Conservation (phyloP, 2,113 vertebrate species). For the Marmota monax region DNA sequence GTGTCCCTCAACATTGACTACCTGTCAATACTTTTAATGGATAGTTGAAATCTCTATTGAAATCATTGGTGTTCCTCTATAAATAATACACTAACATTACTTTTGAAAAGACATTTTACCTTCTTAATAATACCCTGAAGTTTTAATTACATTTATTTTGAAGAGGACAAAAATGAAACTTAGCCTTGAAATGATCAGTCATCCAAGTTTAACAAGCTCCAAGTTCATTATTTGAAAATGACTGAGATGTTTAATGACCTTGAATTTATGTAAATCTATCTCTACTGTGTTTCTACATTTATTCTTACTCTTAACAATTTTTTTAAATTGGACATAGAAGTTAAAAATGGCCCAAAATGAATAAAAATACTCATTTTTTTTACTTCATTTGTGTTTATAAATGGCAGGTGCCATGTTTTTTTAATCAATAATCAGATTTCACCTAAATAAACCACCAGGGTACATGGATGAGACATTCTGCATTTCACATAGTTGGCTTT, state of each 20-base stretch:
- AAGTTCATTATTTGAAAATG: not conserved
- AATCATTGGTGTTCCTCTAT: not conserved
- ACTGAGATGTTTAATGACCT: not conserved
- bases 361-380: not conserved
- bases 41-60: not conserved
- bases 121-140: not conserved
- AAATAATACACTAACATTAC: not conserved
- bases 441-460: not conserved
- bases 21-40: not conserved
- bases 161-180: not conserved
- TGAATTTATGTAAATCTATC: not conserved
- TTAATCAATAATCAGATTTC: not conserved
- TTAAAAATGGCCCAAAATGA: not conserved
- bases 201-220: not conserved
- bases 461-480: not conserved
- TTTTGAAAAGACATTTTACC: not conserved
- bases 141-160: not conserved
- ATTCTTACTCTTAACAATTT: constrained; percentile 4
- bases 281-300: not conserved
- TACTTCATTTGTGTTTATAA: not conserved
- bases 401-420: not conserved
- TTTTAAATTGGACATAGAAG: not conserved
- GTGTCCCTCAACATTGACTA: not conserved
- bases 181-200: not conserved
- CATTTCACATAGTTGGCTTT: not conserved